These are phyloP conservation scores for Shinisaurus crocodilurus DNA, from an alignment of 2,113 vertebrate species.

Conservation along the genomic window DNA sequence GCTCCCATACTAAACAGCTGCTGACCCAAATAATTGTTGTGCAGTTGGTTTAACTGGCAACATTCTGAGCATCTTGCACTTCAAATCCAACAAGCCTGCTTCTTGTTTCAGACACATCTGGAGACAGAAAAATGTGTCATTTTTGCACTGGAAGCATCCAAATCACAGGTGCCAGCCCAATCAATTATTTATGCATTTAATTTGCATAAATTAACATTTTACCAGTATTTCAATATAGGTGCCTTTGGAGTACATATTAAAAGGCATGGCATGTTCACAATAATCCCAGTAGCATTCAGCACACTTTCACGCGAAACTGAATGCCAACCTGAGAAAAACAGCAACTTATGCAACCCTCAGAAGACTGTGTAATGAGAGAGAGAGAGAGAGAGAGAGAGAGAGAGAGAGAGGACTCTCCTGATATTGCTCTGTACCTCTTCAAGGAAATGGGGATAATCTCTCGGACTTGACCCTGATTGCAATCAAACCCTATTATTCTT, in stretches of 20 bases:
- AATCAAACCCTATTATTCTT: constrained; percentile 56
- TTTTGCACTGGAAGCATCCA: neutral
- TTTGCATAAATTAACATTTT: neutral
- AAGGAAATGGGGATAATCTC: constrained; percentile 42
- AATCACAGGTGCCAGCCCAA: neutral
- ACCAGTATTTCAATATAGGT: neutral
- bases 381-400: too few relatives aligned
- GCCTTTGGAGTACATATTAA: neutral
- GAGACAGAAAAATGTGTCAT: neutral
- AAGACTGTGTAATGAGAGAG: constrained; percentile 45
- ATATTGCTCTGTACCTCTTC: constrained; percentile 37
- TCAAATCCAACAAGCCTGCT: neutral
- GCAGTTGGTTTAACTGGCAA: neutral
- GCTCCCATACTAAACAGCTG: too few relatives aligned
- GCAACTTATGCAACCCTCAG: constrained; percentile 10
- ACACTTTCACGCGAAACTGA: neutral
- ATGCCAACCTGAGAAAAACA: constrained; percentile 19
- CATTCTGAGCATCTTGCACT: neutral
- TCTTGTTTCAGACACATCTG: neutral
- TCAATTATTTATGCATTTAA: neutral
- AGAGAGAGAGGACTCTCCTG: too few relatives aligned
- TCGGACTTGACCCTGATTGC: constrained; percentile 63
- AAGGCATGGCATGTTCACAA: neutral
- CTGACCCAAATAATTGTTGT: neutral
- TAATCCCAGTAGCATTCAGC: neutral